Base-by-base conservation (phyloP, 1,140 invertebrate species). In the Brachionus asplanchnoidis region DNA sequence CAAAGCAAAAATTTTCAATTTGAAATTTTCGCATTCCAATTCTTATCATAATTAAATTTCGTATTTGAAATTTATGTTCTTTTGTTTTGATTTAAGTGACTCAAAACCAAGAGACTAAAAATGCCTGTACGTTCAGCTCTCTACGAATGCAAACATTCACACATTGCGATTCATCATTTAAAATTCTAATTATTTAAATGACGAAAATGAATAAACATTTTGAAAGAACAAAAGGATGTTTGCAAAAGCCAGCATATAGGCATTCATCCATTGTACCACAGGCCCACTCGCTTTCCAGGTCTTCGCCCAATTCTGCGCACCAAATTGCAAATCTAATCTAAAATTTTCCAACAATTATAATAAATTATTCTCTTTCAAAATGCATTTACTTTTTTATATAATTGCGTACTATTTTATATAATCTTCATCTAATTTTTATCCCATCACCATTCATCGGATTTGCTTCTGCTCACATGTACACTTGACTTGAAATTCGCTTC, bases 371-470 rank as follows among this genome's bases (percentile, higher is more conserved):
- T 42, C 36, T 17, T 42, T 42, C 8, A 40, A 36, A 40, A 20
- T 73, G 36, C 40, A 42, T 42, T 73, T 42, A 20, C 40, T n/a
- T 73, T 42, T 20, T 68, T 36, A 36, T 70, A 70, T 70, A 42
- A 73, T 73, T 73, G 68, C 68, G 68, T 42, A 73, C 42, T 73
- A 73, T 73, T 73, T 42, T 42, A 73, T 73, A 73, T 73, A 73
- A 73, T 73, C 68, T 73, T 73, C 32, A 42, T 73, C 68, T 42
- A 42, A 36, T 73, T 73, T 20, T 73, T 60, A 60, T 60, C 53
- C 53, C 53, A 23, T 60, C 53, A 26, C 53, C 53, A 60, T 60
- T 60, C 17, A 60, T 60, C 53, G 53, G 20, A 23, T 60, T 60
- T 20, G 53, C 53, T 60, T 60, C 5, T 20, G 53, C 20, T 60